Evolutionary conservation across 2,797 vertebrate genomes (phyloP), one percentile per base, ranked within the genome.

Genomic region (Tenualosa thibaudeaui): DNA sequence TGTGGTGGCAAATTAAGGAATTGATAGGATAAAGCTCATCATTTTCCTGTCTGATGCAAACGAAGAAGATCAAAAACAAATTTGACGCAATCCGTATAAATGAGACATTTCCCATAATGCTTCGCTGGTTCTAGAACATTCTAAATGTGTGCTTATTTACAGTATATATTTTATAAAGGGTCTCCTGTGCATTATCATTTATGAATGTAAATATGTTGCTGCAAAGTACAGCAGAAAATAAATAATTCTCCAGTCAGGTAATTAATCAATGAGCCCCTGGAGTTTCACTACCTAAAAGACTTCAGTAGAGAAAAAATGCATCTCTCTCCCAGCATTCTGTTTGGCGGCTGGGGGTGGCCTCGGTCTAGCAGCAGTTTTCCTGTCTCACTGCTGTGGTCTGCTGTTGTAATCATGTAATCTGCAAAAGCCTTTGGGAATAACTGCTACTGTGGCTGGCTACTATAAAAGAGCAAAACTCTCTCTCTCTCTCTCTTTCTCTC

Each of bases 321-420:
- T 26, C 37, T 31, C 10, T 10, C 37, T 78, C 15, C 71, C 19
- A 22, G 71, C 13, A 6, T 37, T 5, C 71, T 46, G 71, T 8
- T 78, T 46, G 17, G 71, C 5, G 40, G 10, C 13, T 71, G 65
- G 65, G 40, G 71, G 37, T 78, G 71, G 37, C 37, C 71, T 46
- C 2, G 37, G 40, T 54, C 15, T 37, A 84, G 88, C 82, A 85
- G 85, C 83, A 86, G 84, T 87, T 86, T 68, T 86, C 71, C 81
- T 89, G 89, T 91, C 87, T 89, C 90, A 88, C 89, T 89, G 84
- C 82, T 83, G 85, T 89, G 87, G 86, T 88, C 87, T 88, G 85
- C 86, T 84, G 85, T 84, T 86, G 85, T 87, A 89, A 92, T 90
- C 86, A 81, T 81, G 84, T 84, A 89, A 88, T 86, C 89, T 90